These are phyloP conservation scores for Helicoverpa zea DNA, from an alignment of 1,140 invertebrate genomes.

Conservation along the genomic window DNA sequence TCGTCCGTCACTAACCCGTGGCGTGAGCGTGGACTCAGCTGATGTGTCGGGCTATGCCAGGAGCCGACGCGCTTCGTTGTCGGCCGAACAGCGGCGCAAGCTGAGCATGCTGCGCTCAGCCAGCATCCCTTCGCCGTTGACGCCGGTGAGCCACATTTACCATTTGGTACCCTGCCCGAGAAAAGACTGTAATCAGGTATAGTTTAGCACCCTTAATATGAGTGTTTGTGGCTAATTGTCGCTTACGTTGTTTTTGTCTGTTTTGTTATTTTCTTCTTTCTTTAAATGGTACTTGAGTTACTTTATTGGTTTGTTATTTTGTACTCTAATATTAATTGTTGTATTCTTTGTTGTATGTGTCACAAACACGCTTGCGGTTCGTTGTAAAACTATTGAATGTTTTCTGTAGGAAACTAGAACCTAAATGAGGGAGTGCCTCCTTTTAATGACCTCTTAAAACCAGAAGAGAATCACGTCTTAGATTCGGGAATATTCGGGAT, in stretches of 20 bases:
- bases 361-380: too few species aligned
- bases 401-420: too few species aligned
- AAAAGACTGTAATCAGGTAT: conserved; percentile 83
- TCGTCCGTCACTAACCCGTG: conserved; percentile 62
- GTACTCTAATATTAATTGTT: too few species aligned
- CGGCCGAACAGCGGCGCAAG: conserved; percentile 76
- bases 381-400: too few species aligned
- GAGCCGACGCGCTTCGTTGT: conserved; percentile 80
- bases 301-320: background rate
- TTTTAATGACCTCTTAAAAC: too few species aligned
- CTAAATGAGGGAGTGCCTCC: too few species aligned
- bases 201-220: conserved; percentile 33
- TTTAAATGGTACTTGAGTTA: background rate
- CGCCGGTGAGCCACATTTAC: conserved; percentile 85
- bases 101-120: conserved; percentile 74
- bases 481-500: too few species aligned
- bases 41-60: conserved; percentile 72
- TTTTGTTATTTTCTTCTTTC: background rate
- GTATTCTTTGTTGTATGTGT: too few species aligned
- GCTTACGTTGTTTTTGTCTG: conserved; percentile 20
- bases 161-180: conserved; percentile 84
- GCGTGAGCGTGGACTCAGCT: conserved; percentile 69
- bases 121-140: conserved; percentile 74
- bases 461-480: too few species aligned
- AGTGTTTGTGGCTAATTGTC: conserved; percentile 34